Base-by-base conservation (phyloP, 2,888 invertebrate species). In the Oscheius myriophilus region DNA sequence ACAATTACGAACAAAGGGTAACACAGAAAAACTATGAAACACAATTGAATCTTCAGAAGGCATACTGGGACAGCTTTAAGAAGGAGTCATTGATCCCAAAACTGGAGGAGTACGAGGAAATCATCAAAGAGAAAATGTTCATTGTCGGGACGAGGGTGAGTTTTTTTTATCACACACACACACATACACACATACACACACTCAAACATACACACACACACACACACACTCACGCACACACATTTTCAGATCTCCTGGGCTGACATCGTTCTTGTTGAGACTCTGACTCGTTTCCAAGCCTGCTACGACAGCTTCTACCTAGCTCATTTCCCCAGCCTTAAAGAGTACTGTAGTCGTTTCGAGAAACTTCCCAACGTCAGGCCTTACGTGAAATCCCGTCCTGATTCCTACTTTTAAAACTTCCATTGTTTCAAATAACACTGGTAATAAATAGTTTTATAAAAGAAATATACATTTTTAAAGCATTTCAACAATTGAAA, bases 281-380 rank as follows among this genome's bases (percentile, higher is more conserved):
- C 79, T 23, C 46, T 82, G 23, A 78, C 79, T 12, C 71, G 81
- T n/a, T 81, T 81, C 59, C 75, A 73, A 57, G 69, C 69, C 26
- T 78, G 77, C 65, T 81, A 78, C 61, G 82, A 82, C 64, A 73
- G 73, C 45, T 74, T 76, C 70, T 80, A 76, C 62, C 61, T 82
- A 43, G 78, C 73, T n/a, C 73, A 76, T 45, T 78, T 75, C 45
- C 72, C 72, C n/a, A 68, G 59, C 18, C 71, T 78, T 33, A 74
- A 71, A 9, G 70, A 66, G 9, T 75, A 72, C 46, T 75, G 75
- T 46, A 70, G 68, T 42, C 67, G 74, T 4, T 78, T 78, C 46
- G 78, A 78, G 51, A 69, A 55, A 23, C 72, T 78, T 42, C 78
- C 76, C 18, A 71, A 69, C 23, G 63, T 78, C 49, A 69, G 76